Evolutionary conservation across 2,888 invertebrate genomes (phyloP).

Genomic region (Pediacus dermestoides): DNA sequence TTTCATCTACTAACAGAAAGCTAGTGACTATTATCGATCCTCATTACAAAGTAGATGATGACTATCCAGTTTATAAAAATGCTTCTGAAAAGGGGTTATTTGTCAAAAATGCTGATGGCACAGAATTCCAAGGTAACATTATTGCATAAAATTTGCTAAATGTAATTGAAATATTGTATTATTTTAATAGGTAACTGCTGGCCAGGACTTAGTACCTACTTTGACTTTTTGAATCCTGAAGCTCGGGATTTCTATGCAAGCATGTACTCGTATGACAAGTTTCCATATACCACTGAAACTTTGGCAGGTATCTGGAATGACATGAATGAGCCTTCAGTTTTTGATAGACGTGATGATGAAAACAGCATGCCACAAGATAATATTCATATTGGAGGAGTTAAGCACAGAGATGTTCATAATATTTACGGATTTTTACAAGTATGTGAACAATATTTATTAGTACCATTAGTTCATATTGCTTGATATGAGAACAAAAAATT

Average conservation of each 20-base stretch:
- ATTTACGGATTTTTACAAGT: conserved; percentile 74
- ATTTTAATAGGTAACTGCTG: conserved; percentile 72
- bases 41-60: conserved; percentile 68
- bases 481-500: no score
- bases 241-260: conserved; percentile 77
- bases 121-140: conserved; percentile 86
- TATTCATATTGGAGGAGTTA: conserved; percentile 75
- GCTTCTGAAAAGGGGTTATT: conserved; percentile 74
- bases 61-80: conserved; percentile 18
- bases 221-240: conserved; percentile 86
- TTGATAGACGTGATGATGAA: conserved; percentile 61
- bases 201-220: conserved; percentile 92
- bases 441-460: no score
- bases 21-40: conserved; percentile 92
- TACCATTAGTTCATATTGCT: no score
- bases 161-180: no score
- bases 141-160: no score
- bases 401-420: conserved; percentile 91
- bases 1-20: conserved; percentile 79
- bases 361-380: conserved; percentile 92
- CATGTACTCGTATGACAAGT: conserved; percentile 58
- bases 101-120: conserved; percentile 80
- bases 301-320: conserved; percentile 92
- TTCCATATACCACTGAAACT: conserved; percentile 64
- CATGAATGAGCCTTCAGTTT: conserved; percentile 99